phyloP scores from a whole-genome alignment of 1,140 invertebrate species.

The Solen grandis region DNA sequence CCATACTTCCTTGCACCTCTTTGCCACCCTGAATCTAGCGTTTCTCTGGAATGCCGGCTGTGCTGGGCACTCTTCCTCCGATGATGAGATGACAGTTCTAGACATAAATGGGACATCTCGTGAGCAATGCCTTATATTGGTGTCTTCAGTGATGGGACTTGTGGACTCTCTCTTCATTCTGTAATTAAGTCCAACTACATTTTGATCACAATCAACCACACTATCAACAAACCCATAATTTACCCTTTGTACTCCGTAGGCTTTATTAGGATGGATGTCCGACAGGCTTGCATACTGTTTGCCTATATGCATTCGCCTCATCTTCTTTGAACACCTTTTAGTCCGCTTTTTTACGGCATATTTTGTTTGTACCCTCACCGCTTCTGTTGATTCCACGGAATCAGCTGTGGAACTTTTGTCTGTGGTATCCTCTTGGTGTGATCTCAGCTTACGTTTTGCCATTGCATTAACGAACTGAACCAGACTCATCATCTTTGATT shows the following conservation, averaged over 20 bases:
- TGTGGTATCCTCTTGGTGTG: neutral
- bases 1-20: neutral
- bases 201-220: no score
- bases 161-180: no score
- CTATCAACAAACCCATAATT: slow-evolving; percentile 51
- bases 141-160: neutral
- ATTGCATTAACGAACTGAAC: slow-evolving; percentile 41
- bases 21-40: neutral
- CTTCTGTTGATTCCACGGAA: slow-evolving; percentile 2
- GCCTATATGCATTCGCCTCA: neutral
- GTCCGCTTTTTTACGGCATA: neutral
- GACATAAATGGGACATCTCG: neutral
- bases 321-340: neutral
- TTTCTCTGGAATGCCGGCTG: no score
- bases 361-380: neutral
- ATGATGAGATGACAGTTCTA: no score
- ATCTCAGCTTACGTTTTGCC: neutral
- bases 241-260: slow-evolving; percentile 24
- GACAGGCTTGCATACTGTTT: neutral
- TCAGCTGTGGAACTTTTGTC: neutral
- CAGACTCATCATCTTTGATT: slow-evolving; percentile 37
- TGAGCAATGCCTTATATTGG: neutral
- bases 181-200: no score
- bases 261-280: slow-evolving; percentile 49
- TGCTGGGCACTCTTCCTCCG: no score